Evolutionary conservation across 2,888 invertebrate genomes (phyloP), one percentile per base, ranked within the genome.

Genomic region (Andrena trimmerana): DNA sequence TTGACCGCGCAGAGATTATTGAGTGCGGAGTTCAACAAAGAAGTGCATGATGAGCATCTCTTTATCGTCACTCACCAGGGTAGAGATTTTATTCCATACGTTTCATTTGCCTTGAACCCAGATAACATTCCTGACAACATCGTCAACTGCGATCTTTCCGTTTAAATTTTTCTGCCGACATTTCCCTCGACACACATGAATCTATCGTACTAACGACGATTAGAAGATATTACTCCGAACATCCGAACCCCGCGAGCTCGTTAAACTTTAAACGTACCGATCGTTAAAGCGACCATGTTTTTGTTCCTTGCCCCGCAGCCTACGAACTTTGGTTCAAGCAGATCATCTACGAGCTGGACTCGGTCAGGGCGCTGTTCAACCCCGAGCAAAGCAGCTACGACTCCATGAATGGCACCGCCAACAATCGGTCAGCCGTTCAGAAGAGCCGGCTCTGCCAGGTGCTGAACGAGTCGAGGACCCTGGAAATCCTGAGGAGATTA

Each of bases 271-370:
- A 50, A 31, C 1, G 0, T 50, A 50, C 16, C 5, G 20, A 2
- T 59, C 33, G 7, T 42, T 13, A 31, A 52, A 59, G 8, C 6
- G 48, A 27, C 2, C 7, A 33, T 52, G n/a, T 36, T 42, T 70
- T 10, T 42, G 8, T 33, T 5, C 33, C 13, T 33, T 59, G n/a
- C 5, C 62, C 95, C 95, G 66, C 94, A 98, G 98, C 99, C 0
- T 99, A 99, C 95, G 99, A 99, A 94, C 95, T 99, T 4, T 99
- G 99, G 99, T 99, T 99, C 95, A 99, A 99, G 94, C 99, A 99
- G 95, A 99, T 99, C 68, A 97, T 99, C 84, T 99, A 96, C 94
- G 99, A 99, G 92, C 95, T 99, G 92, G 99, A 99, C 93, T 99
- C 99, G 0, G 97, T 99, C 36, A 95, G 99, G 59, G 95, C 96